Conservation (phyloP, 2,888 invertebrate species). For the Desoria tigrina region DNA sequence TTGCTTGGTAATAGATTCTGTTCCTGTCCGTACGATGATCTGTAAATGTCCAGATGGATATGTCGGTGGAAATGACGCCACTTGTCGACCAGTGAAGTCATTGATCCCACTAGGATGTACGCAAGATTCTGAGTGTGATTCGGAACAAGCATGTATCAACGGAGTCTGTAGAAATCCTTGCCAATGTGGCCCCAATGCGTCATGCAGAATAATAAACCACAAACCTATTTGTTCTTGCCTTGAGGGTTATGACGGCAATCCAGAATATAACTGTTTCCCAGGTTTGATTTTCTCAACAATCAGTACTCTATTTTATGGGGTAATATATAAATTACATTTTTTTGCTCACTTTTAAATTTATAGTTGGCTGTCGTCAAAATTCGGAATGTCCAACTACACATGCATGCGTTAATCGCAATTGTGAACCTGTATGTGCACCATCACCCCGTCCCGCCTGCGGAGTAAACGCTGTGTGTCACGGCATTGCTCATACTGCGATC, state of each 20-base stretch:
- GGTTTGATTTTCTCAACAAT: slow-evolving; percentile 37
- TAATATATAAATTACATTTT: not conserved
- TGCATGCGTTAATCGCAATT: slow-evolving; percentile 78
- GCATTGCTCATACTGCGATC: slow-evolving; percentile 54
- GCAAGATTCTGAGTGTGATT: slow-evolving; percentile 74
- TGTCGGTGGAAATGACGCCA: slow-evolving; percentile 75
- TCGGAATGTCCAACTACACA: slow-evolving; percentile 79
- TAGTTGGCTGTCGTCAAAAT: slow-evolving; percentile 70
- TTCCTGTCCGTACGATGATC: slow-evolving; percentile 75
- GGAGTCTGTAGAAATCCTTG: slow-evolving; percentile 84
- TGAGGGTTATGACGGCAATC: slow-evolving; percentile 54
- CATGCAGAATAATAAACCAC: slow-evolving; percentile 58
- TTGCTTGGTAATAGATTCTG: slow-evolving; percentile 79
- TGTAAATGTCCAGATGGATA: slow-evolving; percentile 85
- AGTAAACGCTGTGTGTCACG: slow-evolving; percentile 53
- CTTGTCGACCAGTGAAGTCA: slow-evolving; percentile 66
- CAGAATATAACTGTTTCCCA: slow-evolving; percentile 51
- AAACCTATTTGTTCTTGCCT: slow-evolving; percentile 56
- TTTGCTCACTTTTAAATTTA: slow-evolving; percentile 13
- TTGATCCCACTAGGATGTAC: slow-evolving; percentile 68
- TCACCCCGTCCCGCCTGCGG: slow-evolving; percentile 55
- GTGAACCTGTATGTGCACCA: slow-evolving; percentile 71
- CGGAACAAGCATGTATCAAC: slow-evolving; percentile 79
- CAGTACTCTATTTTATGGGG: not conserved
- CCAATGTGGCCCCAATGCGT: slow-evolving; percentile 70